Conservation (phyloP, 2,888 invertebrate species). For the Lordiphosa andalusiaca region DNA sequence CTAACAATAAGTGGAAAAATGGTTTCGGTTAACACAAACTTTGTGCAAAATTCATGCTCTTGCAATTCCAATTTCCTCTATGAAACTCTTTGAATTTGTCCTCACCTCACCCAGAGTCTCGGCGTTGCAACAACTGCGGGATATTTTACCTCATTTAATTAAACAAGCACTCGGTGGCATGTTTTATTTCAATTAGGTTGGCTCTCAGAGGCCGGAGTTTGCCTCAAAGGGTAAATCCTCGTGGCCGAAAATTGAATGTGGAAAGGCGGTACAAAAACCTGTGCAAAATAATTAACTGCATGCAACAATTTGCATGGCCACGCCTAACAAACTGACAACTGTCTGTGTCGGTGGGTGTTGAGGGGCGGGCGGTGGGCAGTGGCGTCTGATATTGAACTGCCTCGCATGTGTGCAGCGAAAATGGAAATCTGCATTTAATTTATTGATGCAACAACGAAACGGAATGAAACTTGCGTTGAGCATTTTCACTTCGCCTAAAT, state of each 20-base stretch:
- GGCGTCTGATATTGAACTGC: constrained; percentile 39
- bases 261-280: constrained; percentile 49
- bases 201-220: constrained; percentile 5
- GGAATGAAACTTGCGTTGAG: constrained; percentile 20
- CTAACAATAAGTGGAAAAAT: too few relatives aligned
- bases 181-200: constrained; percentile 71
- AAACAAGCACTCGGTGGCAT: constrained; percentile 34
- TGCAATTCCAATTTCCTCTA: too few relatives aligned
- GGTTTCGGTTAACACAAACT: too few relatives aligned
- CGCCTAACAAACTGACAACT: constrained; percentile 51
- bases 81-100: neutral
- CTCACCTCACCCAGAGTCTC: neutral
- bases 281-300: constrained; percentile 73
- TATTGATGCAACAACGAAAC: constrained; percentile 60
- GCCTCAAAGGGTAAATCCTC: constrained; percentile 20
- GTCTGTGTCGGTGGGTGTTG: neutral
- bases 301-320: constrained; percentile 69
- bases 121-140: constrained; percentile 28
- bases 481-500: constrained; percentile 47
- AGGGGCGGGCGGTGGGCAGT: neutral
- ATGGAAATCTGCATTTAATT: constrained; percentile 74
- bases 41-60: too few relatives aligned
- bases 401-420: constrained; percentile 44
- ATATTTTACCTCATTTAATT: constrained; percentile 59
- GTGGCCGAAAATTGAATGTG: constrained; percentile 28